Evolutionary conservation across 2,113 vertebrate genomes (phyloP), one percentile per base, ranked within the genome.

Genomic region (Stegastes partitus): DNA sequence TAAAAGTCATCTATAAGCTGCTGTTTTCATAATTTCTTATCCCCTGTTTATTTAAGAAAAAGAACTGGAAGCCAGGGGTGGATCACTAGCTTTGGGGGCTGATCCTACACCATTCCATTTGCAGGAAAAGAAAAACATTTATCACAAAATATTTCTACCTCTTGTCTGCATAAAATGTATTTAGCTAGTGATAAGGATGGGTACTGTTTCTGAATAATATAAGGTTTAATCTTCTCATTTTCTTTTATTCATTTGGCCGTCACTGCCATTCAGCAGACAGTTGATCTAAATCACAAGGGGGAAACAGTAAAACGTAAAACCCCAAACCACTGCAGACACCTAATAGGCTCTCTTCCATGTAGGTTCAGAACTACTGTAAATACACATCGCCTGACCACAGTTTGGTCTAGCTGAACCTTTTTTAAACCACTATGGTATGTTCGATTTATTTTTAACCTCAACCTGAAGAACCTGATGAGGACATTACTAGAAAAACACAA

Each of bases 401-500:
- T 88, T 84, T 85, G 82, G 83, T 85, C 74, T 58, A 62, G 42
- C 12, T 42, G 18, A 74, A 39, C 14, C n/a, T 3, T 70, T 75
- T 61, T 61, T 34, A 68, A 85, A 77, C 44, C 56, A 76, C 49
- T 56, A 57, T 22, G 57, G 22, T 15, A 68, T 55, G 23, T 23
- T 67, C 0, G 7, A 28, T 82, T 74, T 66, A 67, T 83, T 87
- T 81, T 53, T 34, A 73, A 76, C 28, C 34, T 75, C 22, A 51
- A 63, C 26, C 19, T 44, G 15, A 62, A 51, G 66, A 63, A 31
- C 34, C 28, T 53, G 71, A 65, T 31, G 70, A 83, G 72, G 77
- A 79, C 67, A 74, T 76, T 53, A 74, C 65, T 34, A 51, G 51
- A 70, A 86, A 83, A 89, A 86, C 16, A 79, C 25, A 68, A 68